Conservation (phyloP, 2,113 vertebrate species). For the Eptatretus burgeri region DNA sequence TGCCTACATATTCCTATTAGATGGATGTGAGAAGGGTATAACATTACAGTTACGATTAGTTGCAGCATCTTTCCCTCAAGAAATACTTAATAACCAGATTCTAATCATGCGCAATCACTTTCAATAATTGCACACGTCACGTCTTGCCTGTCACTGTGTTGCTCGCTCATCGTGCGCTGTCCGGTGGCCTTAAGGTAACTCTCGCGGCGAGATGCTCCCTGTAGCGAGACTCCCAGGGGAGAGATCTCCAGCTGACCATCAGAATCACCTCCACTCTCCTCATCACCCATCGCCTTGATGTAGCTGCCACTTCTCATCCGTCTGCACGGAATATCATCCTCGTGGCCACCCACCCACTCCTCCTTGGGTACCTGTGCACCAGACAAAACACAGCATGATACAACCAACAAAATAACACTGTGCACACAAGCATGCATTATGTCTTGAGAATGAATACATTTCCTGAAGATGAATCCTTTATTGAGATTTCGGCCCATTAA, state of each 20-base stretch:
- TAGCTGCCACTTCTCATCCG: conserved; percentile 96
- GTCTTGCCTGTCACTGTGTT: conserved; percentile 25
- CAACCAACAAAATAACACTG: no score
- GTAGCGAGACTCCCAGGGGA: conserved; percentile 48
- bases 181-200: conserved; percentile 87
- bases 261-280: conserved; percentile 82
- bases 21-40: no score
- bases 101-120: no score
- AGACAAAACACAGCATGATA: neutral
- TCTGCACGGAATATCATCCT: conserved; percentile 56
- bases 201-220: conserved; percentile 65
- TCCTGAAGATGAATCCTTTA: no score
- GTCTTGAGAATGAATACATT: no score
- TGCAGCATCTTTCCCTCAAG: no score
- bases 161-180: conserved; percentile 84
- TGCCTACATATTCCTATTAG: no score
- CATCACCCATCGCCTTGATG: conserved; percentile 95
- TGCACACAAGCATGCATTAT: no score
- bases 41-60: no score
- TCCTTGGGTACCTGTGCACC: conserved; percentile 26
- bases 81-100: no score
- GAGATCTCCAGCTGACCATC: conserved; percentile 24
- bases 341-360: conserved; percentile 49
- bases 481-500: no score
- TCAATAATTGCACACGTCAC: neutral